Conservation (phyloP, 2,797 vertebrate genomes). For the Brotula barbata region DNA sequence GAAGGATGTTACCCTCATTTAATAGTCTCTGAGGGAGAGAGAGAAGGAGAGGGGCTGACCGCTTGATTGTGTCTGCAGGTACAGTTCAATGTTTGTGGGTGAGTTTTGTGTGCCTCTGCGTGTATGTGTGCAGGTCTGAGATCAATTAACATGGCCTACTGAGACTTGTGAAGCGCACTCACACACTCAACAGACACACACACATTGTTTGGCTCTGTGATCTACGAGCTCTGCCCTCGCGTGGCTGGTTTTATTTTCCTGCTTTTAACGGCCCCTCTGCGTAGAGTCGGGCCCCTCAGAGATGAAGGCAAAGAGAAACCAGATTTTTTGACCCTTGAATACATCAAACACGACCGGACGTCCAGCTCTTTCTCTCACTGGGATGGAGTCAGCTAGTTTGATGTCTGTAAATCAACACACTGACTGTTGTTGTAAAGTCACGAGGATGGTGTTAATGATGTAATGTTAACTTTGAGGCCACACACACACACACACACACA, state of each 20-base stretch:
- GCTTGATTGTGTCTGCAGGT: too few species aligned
- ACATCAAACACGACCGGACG: slow-evolving; percentile 60
- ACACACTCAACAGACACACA: slow-evolving; percentile 52
- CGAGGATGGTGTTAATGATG: slow-evolving; percentile 56
- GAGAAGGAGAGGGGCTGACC: too few species aligned
- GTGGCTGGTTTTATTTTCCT: slow-evolving; percentile 73
- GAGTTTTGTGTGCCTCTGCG: slow-evolving; percentile 1
- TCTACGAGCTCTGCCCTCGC: slow-evolving; percentile 71
- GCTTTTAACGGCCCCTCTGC: slow-evolving; percentile 52
- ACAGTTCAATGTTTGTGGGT: not conserved
- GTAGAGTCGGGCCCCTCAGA: slow-evolving; percentile 52
- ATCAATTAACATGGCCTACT: slow-evolving; percentile 51
- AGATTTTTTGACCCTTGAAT: slow-evolving; percentile 64
- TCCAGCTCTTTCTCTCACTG: slow-evolving; percentile 41
- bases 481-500: slow-evolving; percentile 37
- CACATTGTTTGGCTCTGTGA: slow-evolving; percentile 52
- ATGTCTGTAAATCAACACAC: slow-evolving; percentile 57
- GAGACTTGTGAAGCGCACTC: slow-evolving; percentile 55
- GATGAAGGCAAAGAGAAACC: slow-evolving; percentile 68
- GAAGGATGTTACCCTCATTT: too few species aligned
- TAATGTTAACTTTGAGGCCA: slow-evolving; percentile 52
- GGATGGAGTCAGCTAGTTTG: slow-evolving; percentile 39
- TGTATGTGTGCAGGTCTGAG: slow-evolving; percentile 35
- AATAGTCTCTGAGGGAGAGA: too few species aligned
- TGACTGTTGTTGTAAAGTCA: slow-evolving; percentile 47